These are phyloP conservation scores for Littorina saxatilis DNA, from an alignment of 1,140 invertebrate genomes.

Conservation along the genomic window DNA sequence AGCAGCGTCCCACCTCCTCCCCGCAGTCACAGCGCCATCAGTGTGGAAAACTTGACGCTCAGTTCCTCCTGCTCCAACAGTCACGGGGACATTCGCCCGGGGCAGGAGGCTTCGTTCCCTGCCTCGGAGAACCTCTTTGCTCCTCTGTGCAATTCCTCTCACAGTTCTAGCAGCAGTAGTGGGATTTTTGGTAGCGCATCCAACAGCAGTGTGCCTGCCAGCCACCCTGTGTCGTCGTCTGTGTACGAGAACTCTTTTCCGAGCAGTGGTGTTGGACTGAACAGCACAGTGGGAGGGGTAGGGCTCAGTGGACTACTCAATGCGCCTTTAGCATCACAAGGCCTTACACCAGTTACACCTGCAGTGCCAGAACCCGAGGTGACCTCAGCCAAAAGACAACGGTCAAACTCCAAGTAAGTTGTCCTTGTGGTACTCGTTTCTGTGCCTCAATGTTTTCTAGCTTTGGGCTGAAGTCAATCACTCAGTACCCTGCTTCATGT, in stretches of 20 bases:
- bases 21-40: neutral
- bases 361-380: neutral
- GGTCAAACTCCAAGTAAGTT: slow-evolving; percentile 12
- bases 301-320: neutral
- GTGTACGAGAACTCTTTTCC: neutral
- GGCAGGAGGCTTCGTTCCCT: neutral
- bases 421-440: neutral
- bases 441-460: too few relatives aligned
- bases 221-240: neutral
- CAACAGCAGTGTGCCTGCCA: slow-evolving; percentile 13
- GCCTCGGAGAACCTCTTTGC: slow-evolving; percentile 26
- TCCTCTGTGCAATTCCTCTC: neutral
- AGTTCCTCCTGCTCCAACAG: neutral
- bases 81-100: neutral
- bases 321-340: neutral
- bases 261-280: neutral
- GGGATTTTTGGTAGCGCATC: neutral
- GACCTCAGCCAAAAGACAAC: slow-evolving; percentile 5
- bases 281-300: neutral
- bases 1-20: neutral
- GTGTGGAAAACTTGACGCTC: neutral
- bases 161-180: neutral
- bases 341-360: neutral
- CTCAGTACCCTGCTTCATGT: too few relatives aligned
- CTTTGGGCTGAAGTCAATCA: too few relatives aligned